Percentiles rank a stretch among this genome's conserved stretches.
These are phyloP conservation scores for Beroe forskalii DNA, from an alignment of 37 sponge, comb jelly and placozoan genomes.

Conservation along the genomic window DNA sequence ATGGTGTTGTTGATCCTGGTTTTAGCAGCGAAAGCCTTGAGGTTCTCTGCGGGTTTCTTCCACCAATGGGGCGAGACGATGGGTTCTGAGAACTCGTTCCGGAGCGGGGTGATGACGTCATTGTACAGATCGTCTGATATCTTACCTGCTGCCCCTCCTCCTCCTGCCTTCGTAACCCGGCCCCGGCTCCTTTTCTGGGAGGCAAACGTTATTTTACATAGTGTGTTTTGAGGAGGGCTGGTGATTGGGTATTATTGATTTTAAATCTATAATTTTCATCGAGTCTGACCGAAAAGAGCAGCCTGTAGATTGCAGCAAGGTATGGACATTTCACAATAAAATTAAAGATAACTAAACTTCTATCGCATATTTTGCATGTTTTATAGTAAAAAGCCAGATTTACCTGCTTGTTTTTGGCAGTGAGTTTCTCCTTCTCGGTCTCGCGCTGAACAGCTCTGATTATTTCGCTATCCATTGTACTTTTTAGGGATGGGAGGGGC, in stretches of 20 bases:
- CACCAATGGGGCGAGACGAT: conserved; percentile 61
- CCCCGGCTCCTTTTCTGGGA: not conserved
- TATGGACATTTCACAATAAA: too few species aligned
- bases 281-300: too few species aligned
- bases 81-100: conserved; percentile 44
- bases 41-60: conserved; percentile 60
- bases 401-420: not conserved
- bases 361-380: too few species aligned
- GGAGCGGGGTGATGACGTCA: conserved; percentile 25
- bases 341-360: too few species aligned
- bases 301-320: too few species aligned
- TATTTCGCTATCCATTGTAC: conserved; percentile 39
- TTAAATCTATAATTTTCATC: too few species aligned
- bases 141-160: not conserved
- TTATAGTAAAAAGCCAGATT: too few species aligned
- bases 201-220: not conserved
- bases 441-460: conserved; percentile 40
- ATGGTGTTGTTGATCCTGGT: conserved; percentile 49
- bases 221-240: too few species aligned
- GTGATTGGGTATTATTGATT: too few species aligned
- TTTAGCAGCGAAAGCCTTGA: conserved; percentile 45
- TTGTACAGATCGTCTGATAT: conserved; percentile 59
- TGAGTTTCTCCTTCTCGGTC: not conserved
- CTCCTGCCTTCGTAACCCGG: not conserved
- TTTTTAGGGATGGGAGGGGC: not conserved